Base-by-base conservation (phyloP, 2,113 vertebrate genomes). In the Limanda limanda region DNA sequence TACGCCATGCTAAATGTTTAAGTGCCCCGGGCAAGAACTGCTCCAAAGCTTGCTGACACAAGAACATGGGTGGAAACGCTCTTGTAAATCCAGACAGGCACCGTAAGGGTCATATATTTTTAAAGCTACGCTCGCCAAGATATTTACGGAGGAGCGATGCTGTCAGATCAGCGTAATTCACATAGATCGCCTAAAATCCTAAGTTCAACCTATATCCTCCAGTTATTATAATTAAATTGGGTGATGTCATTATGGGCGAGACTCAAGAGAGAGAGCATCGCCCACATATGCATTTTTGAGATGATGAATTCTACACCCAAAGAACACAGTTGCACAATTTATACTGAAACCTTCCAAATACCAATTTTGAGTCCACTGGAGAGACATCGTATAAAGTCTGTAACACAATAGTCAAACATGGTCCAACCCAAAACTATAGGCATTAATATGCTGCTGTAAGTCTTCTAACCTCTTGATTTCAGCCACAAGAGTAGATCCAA, bases 41-140 rank as follows among this genome's bases (percentile, higher is more conserved):
- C 51, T 70, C 66, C 47, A 66, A 70, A 85, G 72, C 66, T 78
- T 85, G 88, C 71, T 78, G 84, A 88, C 90, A 88, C 74, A 69
- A 71, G 81, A 78, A n/a, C 67, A 59, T 25, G 66, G 59, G 48
- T 57, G 27, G 68, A 81, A 80, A 66, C 58, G 24, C 70, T 71
- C 64, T 72, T 75, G 69, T 72, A 27, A 81, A 81, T 82, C 83
- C 60, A 57, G 62, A 73, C 67, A 61, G 67, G 76, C 61, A 51
- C 64, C 56, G 51, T 37, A 67, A 74, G 27, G 65, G 65, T 86
- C 72, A 71, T 64, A 73, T 75, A 64, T 52, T 63, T 57, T 52
- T 66, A 70, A 70, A 80, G 68, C 60, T 15, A 42, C 58, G 37
- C 23, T 11, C 6, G 5, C 18, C n/a, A 18, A 25, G 12, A 31